Conservation (phyloP, 2,888 invertebrate genomes). For the Baccha elongata region DNA sequence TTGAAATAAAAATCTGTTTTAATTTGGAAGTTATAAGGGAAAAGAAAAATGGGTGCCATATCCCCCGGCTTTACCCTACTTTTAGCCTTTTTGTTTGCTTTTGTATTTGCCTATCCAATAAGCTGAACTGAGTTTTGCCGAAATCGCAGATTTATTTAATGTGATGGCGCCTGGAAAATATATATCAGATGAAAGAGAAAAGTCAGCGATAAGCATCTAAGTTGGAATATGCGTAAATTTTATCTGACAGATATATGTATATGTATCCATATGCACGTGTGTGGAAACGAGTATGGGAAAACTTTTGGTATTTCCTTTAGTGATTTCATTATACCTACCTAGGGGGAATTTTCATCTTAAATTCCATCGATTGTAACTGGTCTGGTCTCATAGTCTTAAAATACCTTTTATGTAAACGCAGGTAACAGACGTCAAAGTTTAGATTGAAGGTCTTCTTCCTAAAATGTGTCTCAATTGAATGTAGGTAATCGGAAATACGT, state of each 20-base stretch:
- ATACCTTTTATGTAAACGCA: background rate
- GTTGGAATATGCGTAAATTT: background rate
- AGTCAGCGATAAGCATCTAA: constrained; percentile 4
- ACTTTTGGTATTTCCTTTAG: background rate
- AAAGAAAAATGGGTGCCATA: too few species aligned
- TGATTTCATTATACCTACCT: constrained; percentile 56
- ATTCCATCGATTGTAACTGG: too few species aligned
- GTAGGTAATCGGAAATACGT: constrained; percentile 38
- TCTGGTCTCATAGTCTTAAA: background rate
- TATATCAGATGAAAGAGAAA: background rate
- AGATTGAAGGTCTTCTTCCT: constrained; percentile 9
- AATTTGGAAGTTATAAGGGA: too few species aligned
- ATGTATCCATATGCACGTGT: constrained; percentile 2
- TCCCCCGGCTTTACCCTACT: too few species aligned
- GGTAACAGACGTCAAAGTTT: constrained; percentile 22
- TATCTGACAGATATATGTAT: constrained; percentile 10
- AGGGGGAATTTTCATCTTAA: constrained; percentile 11
- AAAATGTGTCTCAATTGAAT: constrained; percentile 26
- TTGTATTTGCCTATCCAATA: constrained; percentile 2
- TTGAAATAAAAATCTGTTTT: too few species aligned
- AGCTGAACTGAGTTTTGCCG: constrained; percentile 29
- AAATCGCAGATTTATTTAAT: constrained; percentile 42
- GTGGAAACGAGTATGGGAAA: constrained; percentile 30
- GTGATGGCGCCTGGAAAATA: background rate
- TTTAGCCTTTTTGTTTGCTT: constrained; percentile 14